phyloP scores from a whole-genome alignment of 2,113 vertebrate species.

The Melanocharis versteri region DNA sequence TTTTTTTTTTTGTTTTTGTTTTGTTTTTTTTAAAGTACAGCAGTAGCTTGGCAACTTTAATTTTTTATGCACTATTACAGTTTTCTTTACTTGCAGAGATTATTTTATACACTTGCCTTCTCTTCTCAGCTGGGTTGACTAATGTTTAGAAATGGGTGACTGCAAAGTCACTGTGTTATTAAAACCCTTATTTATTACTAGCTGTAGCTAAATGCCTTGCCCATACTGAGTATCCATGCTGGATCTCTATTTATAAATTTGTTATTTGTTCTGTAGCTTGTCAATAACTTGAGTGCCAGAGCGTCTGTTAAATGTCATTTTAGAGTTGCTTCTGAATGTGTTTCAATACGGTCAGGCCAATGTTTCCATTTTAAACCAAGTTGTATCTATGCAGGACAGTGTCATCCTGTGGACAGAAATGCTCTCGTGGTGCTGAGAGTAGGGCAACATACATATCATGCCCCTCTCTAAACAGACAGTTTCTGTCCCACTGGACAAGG shows the following conservation, averaged over 20 bases:
- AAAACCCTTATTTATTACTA: conserved; percentile 12
- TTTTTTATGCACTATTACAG: neutral
- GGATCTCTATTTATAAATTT: conserved; percentile 44
- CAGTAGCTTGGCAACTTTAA: neutral
- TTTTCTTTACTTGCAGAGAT: neutral
- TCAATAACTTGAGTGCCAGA: conserved; percentile 32
- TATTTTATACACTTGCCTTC: neutral
- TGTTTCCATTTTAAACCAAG: neutral
- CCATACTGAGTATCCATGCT: neutral
- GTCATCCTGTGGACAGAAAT: neutral
- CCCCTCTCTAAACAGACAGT: neutral
- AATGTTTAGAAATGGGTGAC: neutral
- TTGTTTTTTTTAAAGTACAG: neutral
- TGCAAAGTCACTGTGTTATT: neutral
- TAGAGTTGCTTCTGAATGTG: neutral
- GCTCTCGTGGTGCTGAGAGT: neutral
- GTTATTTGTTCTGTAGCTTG: conserved; percentile 45
- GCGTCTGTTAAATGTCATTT: conserved; percentile 1
- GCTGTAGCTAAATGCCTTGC: neutral
- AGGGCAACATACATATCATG: neutral
- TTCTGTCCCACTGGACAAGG: neutral
- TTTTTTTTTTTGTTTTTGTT: no score
- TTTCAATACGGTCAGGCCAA: neutral
- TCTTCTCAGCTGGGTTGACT: neutral
- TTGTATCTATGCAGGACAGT: neutral